Conservation (phyloP, 2,888 invertebrate genomes). For the Nudaria mundana region DNA sequence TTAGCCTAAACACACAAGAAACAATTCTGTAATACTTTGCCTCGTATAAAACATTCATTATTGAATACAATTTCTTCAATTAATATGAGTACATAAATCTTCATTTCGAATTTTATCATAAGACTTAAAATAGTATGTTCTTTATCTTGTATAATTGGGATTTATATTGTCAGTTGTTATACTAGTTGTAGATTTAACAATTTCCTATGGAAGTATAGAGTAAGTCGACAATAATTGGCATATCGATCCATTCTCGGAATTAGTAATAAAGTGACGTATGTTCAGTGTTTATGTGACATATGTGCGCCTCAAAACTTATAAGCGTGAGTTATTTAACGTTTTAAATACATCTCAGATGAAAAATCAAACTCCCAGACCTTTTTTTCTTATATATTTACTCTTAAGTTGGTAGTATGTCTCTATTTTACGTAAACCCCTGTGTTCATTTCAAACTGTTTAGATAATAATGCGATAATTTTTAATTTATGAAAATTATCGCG, state of each 20-base stretch:
- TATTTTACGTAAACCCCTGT: conserved; percentile 23
- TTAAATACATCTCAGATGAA: neutral
- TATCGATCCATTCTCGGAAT: conserved; percentile 13
- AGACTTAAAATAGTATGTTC: conserved; percentile 19
- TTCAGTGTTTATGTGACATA: conserved; percentile 1
- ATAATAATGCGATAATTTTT: conserved; percentile 13
- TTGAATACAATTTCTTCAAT: too few species aligned
- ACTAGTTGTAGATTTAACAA: conserved; percentile 53
- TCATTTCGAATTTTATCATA: conserved; percentile 10
- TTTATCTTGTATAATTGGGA: conserved; percentile 24
- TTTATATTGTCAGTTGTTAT: conserved; percentile 47
- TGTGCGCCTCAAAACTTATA: conserved; percentile 2
- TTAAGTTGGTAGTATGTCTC: conserved; percentile 13
- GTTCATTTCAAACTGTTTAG: conserved; percentile 23
- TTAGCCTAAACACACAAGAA: too few species aligned
- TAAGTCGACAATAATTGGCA: conserved; percentile 31
- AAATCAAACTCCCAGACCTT: conserved; percentile 9
- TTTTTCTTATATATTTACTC: conserved; percentile 17
- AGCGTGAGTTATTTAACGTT: neutral
- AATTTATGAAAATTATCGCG: conserved; percentile 1
- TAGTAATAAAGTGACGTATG: conserved; percentile 21
- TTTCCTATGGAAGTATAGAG: conserved; percentile 60
- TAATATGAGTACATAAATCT: neutral
- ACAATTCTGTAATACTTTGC: too few species aligned
- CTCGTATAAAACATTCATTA: too few species aligned